Evolutionary conservation across 2,113 vertebrate genomes (phyloP), one percentile per base, ranked within the genome.

Genomic region (Corynorhinus townsendii): DNA sequence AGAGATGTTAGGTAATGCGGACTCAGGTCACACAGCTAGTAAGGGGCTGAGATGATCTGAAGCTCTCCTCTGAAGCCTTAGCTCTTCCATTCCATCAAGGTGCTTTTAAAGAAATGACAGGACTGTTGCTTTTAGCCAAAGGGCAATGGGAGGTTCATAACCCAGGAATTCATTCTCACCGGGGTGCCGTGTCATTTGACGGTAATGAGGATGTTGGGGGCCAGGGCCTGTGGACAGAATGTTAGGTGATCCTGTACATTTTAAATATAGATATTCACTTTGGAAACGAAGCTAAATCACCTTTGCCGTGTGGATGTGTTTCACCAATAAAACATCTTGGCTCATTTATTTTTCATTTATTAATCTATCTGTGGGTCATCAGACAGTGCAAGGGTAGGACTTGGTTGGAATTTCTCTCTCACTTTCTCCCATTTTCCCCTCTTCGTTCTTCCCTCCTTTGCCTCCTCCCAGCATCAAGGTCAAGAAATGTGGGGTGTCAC

Each of bases 181-280:
- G 0, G 8, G 35, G 33, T 54, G 35, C 64, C 68, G 4, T 30
- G 19, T 38, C 12, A 45, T 59, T 64, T 45, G 80, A 43, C 20
- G 38, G 38, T 56, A 54, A 87, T 49, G 85, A 80, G 30, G 43
- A 72, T 52, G 64, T 89, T 69, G 80, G 77, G 73, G 76, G 33
- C 24, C 30, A 80, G 10, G 40, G n/a, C 35, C 86, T 86, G 7
- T 77, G 35, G 43, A 7, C 49, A 86, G 47, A 77, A 79, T 86
- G 5, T 47, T 40, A 45, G 49, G 24, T 59, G 47, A 62, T 54
- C 26, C 85, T 43, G 3, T 40, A 28, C 24, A 6, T 35, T 43
- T 86, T 94, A 22, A 93, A 49, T 69, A 59, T 1, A 89, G 38
- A 59, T 66, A n/a, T 93, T 66, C n/a, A 77, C 45, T 93, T 96